Percentiles rank a stretch among this genome's conserved stretches.
Conservation (phyloP, 2,888 invertebrate species). For the Thelaira solivaga region DNA sequence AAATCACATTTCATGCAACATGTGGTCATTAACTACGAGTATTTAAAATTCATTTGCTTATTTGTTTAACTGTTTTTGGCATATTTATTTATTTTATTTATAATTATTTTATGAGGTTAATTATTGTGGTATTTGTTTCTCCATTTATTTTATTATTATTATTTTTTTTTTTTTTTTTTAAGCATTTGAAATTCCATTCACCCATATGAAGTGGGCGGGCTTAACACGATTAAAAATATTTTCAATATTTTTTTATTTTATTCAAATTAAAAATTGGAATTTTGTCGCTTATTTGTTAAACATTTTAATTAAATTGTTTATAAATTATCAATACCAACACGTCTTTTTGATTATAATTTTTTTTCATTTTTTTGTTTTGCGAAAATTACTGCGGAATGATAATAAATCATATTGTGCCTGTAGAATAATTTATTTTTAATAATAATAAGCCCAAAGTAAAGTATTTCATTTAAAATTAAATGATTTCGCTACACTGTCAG, state of each 20-base stretch:
- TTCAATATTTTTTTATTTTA: neutral
- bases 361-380: constrained; percentile 9
- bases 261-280: constrained; percentile 1
- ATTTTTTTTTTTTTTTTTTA: neutral
- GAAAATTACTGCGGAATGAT: constrained; percentile 40
- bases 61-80: neutral
- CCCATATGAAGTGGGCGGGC: constrained; percentile 11
- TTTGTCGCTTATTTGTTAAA: constrained; percentile 22
- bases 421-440: constrained; percentile 55
- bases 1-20: too few relatives aligned
- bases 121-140: too few relatives aligned
- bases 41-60: too few relatives aligned
- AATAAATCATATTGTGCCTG: constrained; percentile 40
- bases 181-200: constrained; percentile 35
- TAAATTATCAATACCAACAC: constrained; percentile 47
- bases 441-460: constrained; percentile 15
- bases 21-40: too few relatives aligned
- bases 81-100: neutral
- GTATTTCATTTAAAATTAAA: neutral
- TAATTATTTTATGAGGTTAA: constrained; percentile 30
- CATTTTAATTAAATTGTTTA: constrained; percentile 32
- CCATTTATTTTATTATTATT: too few relatives aligned
- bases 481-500: neutral
- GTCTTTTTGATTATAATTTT: constrained; percentile 4
- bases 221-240: neutral